Base-by-base conservation (phyloP, 1,140 invertebrate species). In the Vollenhovia emeryi region DNA sequence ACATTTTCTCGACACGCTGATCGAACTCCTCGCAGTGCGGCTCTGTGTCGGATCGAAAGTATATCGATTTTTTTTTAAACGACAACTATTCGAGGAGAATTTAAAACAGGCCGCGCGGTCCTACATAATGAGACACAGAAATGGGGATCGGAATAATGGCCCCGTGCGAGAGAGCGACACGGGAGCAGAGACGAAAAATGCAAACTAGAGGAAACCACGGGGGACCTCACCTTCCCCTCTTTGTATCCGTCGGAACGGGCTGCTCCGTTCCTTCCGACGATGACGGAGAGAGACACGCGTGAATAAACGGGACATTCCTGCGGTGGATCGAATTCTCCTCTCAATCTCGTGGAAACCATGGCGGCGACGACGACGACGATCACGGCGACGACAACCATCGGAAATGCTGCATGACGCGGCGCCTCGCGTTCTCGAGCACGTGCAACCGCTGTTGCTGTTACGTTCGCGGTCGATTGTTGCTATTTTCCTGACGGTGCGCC, bases 61-160 rank as follows among this genome's bases (percentile, higher is more conserved):
- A 75, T 85, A 90, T 90, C 66, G 73, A 87, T 76, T 84, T 85
- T 85, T 85, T 80, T 52, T 4, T 33, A 43, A 82, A 82, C 40
- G 50, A 59, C 66, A n/a, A 15, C 15, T 43, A 21, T 57, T 55
- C 13, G 45, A n/a, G 11, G 24, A 68, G 82, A 89, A 90, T 89
- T 82, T 83, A 66, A 87, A 87, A 60, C 24, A 83, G 86, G 57
- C 36, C 57, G 43, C 80, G 68, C 82, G 71, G 30, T 80, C 73
- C 55, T 21, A 79, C 66, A 83, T 89, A 89, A 89, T 87, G 89
- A 90, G 79, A 85, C 86, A 87, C 9, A 85, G 79, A 83, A 78
- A 76, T 60, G 68, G 48, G 68, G 76, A 78, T 59, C 59, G 59
- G 75, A 64, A 90, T 89, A 90, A 89, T 89, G 24, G 86, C 45